phyloP scores from a whole-genome alignment of 1,140 invertebrate genomes.

The Papilio helenus region DNA sequence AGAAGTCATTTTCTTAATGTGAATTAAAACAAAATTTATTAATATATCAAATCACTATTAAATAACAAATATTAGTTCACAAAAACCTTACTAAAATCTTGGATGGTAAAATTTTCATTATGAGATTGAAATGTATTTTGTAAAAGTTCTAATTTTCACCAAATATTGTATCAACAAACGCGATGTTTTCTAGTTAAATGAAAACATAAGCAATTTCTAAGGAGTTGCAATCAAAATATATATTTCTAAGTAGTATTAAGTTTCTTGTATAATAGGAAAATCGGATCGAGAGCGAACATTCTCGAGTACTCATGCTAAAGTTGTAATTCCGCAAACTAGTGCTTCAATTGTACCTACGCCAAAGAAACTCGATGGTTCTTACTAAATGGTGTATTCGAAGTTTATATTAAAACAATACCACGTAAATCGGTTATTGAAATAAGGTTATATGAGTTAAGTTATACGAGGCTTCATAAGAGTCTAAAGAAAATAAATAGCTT shows the following conservation, averaged over 20 bases:
- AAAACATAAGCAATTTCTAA: background rate
- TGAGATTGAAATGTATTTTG: background rate
- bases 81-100: background rate
- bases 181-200: background rate
- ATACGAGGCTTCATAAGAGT: background rate
- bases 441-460: background rate
- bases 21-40: background rate
- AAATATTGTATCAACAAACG: background rate
- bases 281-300: background rate
- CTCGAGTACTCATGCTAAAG: background rate
- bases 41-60: background rate
- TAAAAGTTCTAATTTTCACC: background rate
- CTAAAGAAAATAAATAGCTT: background rate
- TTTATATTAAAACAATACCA: background rate
- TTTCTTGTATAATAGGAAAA: background rate
- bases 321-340: background rate
- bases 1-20: background rate
- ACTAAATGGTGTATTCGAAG: background rate
- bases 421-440: background rate
- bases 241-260: background rate
- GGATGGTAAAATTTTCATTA: background rate
- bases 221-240: background rate
- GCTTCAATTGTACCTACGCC: background rate
- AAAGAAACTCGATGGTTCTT: background rate
- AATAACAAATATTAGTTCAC: background rate